Conservation (phyloP, 2,888 invertebrate species). For the Notodonta dromedarius region DNA sequence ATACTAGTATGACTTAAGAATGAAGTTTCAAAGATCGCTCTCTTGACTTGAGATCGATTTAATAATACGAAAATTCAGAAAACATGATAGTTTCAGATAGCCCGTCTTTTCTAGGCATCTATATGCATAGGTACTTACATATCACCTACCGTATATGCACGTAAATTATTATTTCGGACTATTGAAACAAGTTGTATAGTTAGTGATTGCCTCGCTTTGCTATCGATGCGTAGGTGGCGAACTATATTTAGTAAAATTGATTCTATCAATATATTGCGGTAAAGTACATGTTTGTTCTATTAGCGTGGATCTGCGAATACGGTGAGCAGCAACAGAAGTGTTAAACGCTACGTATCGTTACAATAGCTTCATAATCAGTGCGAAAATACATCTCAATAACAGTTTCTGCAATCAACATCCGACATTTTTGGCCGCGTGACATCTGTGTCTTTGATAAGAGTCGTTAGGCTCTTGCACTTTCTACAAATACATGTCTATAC, state of each 20-base stretch:
- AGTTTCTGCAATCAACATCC: conserved; percentile 2
- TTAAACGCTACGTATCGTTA: conserved; percentile 38
- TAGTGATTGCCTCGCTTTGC: not conserved
- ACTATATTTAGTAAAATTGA: conserved; percentile 23
- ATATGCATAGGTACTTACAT: not conserved
- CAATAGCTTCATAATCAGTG: conserved; percentile 26
- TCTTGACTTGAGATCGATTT: no score
- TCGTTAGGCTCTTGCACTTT: conserved; percentile 1
- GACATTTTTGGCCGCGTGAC: not conserved
- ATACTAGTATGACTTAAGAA: no score
- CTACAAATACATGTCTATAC: not conserved
- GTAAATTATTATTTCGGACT: no score
- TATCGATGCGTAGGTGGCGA: conserved; percentile 4
- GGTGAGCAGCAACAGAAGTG: conserved; percentile 29
- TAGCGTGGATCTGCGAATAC: conserved; percentile 38
- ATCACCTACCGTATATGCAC: no score
- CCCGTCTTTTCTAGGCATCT: not conserved
- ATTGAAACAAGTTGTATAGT: not conserved
- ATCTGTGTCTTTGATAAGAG: not conserved
- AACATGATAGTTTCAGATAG: no score
- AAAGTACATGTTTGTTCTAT: conserved; percentile 41
- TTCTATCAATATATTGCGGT: conserved; percentile 29
- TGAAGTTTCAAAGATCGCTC: no score
- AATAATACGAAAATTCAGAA: no score
- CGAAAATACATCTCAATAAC: conserved; percentile 11